Evolutionary conservation across 2,888 invertebrate genomes (phyloP).

Genomic region (Myathropa florea): DNA sequence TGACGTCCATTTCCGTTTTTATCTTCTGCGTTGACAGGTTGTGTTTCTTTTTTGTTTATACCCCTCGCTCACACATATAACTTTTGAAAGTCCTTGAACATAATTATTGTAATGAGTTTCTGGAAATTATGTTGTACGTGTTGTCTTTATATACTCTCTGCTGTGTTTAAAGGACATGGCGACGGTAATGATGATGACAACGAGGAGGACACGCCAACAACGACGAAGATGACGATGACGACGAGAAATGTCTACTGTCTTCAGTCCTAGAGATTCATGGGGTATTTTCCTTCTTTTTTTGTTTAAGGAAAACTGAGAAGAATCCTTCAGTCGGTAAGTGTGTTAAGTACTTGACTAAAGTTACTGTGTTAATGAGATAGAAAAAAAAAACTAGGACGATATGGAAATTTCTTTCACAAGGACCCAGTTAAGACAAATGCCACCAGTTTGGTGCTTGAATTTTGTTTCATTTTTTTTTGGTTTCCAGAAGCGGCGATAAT

Average conservation of each 20-base stretch:
- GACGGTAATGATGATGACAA: slow-evolving; percentile 26
- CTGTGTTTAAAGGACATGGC: slow-evolving; percentile 31
- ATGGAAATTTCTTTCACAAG: slow-evolving; percentile 1
- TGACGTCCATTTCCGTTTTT: slow-evolving; percentile 32
- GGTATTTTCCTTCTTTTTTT: slow-evolving; percentile 3
- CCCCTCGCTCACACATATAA: neutral
- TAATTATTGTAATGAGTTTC: slow-evolving; percentile 66
- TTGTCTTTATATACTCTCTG: slow-evolving; percentile 40
- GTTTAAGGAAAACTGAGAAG: slow-evolving; percentile 19
- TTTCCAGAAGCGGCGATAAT: too few relatives aligned
- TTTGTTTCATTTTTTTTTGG: neutral
- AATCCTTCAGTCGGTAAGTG: slow-evolving; percentile 47
- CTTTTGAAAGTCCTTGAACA: slow-evolving; percentile 23
- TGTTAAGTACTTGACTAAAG: slow-evolving; percentile 56
- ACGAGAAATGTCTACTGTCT: slow-evolving; percentile 38
- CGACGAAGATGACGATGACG: slow-evolving; percentile 2
- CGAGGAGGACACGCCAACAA: neutral
- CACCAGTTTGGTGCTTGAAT: neutral
- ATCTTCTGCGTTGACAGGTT: slow-evolving; percentile 20
- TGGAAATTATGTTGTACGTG: slow-evolving; percentile 53
- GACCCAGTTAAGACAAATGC: neutral
- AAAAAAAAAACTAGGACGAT: slow-evolving; percentile 39
- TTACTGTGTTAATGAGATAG: slow-evolving; percentile 59
- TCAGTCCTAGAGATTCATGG: slow-evolving; percentile 23
- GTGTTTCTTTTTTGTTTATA: neutral